phyloP scores from a whole-genome alignment of 2,113 vertebrate species.

The Pangasianodon gigas region DNA sequence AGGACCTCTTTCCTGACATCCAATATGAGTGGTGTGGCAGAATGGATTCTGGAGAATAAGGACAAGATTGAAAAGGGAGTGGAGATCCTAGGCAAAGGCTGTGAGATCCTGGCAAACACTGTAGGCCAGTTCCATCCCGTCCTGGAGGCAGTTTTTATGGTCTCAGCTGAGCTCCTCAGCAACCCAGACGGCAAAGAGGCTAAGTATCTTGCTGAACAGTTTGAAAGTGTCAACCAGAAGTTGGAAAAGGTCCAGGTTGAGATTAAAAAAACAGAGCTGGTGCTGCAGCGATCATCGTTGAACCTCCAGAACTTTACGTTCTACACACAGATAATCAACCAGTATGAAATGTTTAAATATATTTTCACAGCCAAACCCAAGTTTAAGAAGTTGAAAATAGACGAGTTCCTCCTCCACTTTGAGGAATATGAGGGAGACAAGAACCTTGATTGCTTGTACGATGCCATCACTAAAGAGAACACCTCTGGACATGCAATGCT shows the following conservation, averaged over 20 bases:
- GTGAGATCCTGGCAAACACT: slow-evolving; percentile 72
- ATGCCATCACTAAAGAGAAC: slow-evolving; percentile 67
- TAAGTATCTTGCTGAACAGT: slow-evolving; percentile 70
- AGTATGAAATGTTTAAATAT: slow-evolving; percentile 78
- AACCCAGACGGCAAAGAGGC: slow-evolving; percentile 74
- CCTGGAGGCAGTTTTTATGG: slow-evolving; percentile 74
- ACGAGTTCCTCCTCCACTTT: too few species aligned
- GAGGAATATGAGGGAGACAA: slow-evolving; percentile 49
- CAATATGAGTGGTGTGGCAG: slow-evolving; percentile 71
- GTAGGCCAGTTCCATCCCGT: slow-evolving; percentile 77
- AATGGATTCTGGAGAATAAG: slow-evolving; percentile 74
- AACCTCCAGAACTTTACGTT: slow-evolving; percentile 76
- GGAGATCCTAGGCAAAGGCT: slow-evolving; percentile 75
- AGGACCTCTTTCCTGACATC: slow-evolving; percentile 49
- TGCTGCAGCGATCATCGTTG: slow-evolving; percentile 65
- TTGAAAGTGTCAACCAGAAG: slow-evolving; percentile 69
- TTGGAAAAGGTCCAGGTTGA: slow-evolving; percentile 72
- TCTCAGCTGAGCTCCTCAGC: slow-evolving; percentile 69
- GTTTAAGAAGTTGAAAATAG: too few species aligned
- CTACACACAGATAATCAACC: slow-evolving; percentile 73
- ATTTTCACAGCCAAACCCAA: slow-evolving; percentile 72
- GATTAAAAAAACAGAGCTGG: slow-evolving; percentile 67
- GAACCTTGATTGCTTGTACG: slow-evolving; percentile 75
- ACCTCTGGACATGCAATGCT: too few species aligned
- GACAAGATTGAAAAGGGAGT: slow-evolving; percentile 76